Evolutionary conservation across 2,797 vertebrate genomes (phyloP).

Genomic region (Remorina albescens): DNA sequence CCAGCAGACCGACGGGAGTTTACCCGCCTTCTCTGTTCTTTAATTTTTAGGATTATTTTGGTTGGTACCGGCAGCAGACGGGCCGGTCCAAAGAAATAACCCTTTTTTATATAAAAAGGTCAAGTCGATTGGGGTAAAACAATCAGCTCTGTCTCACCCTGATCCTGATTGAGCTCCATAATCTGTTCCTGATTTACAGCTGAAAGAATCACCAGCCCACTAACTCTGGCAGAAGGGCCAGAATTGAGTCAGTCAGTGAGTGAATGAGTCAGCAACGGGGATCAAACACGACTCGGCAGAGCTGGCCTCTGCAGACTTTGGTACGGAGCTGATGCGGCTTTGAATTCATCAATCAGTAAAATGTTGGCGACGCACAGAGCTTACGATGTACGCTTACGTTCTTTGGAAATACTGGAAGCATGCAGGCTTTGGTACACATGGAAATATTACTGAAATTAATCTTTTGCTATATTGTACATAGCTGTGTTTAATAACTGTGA

Average conservation of each 20-base stretch:
- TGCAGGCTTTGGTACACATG: background rate
- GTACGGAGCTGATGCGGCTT: background rate
- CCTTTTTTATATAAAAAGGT: slow-evolving; percentile 5
- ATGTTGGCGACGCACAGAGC: background rate
- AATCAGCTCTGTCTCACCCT: too few species aligned
- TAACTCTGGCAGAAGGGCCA: background rate
- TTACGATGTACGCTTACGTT: too few species aligned
- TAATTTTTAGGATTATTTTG: slow-evolving; percentile 50
- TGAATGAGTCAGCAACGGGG: background rate
- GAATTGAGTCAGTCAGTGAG: background rate
- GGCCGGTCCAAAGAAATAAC: slow-evolving; percentile 10
- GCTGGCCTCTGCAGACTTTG: background rate
- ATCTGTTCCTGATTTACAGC: background rate
- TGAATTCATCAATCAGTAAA: background rate
- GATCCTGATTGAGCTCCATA: background rate
- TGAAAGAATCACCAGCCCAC: background rate
- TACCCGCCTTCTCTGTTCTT: slow-evolving; percentile 35
- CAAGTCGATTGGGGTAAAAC: background rate
- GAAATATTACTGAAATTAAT: background rate
- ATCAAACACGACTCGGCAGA: background rate
- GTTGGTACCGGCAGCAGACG: slow-evolving; percentile 30
- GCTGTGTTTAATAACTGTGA: background rate
- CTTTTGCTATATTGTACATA: background rate
- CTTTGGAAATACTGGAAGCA: background rate
- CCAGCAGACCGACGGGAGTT: slow-evolving; percentile 53